These are phyloP conservation scores for Rhagophthalmus giganteus DNA, from an alignment of 2,888 invertebrate species.

Conservation along the genomic window DNA sequence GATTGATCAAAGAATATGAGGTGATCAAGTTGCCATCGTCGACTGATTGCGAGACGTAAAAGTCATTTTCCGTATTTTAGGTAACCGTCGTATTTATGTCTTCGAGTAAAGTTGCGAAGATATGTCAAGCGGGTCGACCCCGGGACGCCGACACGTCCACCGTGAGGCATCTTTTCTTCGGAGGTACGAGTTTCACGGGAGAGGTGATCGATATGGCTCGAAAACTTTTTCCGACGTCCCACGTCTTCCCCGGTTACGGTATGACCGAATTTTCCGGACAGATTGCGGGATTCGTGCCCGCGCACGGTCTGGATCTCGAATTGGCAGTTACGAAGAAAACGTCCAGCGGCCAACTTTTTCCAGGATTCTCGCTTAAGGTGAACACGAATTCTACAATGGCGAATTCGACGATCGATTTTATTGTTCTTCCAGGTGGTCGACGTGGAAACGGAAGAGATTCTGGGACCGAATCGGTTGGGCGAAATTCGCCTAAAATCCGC, in stretches of 20 bases:
- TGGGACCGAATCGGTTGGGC: conserved; percentile 56
- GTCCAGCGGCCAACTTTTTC: not conserved
- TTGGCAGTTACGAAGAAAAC: not conserved
- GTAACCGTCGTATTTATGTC: not conserved
- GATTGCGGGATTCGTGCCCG: not conserved
- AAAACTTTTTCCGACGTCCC: not conserved
- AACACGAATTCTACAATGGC: conserved; percentile 14
- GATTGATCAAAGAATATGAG: conserved; percentile 8
- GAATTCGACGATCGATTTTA: not conserved
- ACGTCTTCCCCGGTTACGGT: conserved; percentile 25
- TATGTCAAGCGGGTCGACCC: not conserved
- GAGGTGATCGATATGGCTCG: not conserved
- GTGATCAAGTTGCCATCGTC: too few relatives aligned
- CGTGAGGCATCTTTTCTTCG: not conserved
- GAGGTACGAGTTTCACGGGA: not conserved
- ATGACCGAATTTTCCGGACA: not conserved
- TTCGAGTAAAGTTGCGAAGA: not conserved
- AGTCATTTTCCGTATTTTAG: too few relatives aligned
- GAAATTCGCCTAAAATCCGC: conserved; percentile 58
- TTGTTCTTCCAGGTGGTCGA: conserved; percentile 55
- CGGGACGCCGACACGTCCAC: not conserved
- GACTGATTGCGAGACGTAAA: too few relatives aligned
- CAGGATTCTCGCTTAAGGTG: conserved; percentile 43
- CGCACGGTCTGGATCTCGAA: not conserved
- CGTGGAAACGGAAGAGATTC: conserved; percentile 53